Evolutionary conservation across 2,113 vertebrate species (phyloP).

Genomic region (Lonchura striata): DNA sequence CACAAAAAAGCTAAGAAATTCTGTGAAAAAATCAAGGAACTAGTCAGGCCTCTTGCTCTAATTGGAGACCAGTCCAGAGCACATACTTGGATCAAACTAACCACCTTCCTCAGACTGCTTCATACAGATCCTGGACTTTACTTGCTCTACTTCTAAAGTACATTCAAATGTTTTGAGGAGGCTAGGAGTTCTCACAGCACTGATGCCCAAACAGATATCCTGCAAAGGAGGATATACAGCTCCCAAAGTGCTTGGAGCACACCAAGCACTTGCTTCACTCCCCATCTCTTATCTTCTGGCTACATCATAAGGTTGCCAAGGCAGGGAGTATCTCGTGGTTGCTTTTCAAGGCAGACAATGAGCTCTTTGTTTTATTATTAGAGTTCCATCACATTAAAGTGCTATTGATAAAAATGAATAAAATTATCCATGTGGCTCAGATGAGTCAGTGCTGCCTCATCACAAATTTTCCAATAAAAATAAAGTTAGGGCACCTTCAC

Average conservation of each 20-base stretch:
- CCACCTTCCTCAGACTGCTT: not conserved
- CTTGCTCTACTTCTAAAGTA: not conserved
- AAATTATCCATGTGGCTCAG: constrained; percentile 19
- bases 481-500: constrained; percentile 1
- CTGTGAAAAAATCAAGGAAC: not conserved
- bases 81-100: not conserved
- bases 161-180: not conserved
- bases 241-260: not conserved
- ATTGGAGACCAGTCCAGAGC: not conserved
- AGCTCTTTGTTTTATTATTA: constrained; percentile 4
- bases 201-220: not conserved
- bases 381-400: not conserved
- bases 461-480: constrained; percentile 48
- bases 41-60: not conserved
- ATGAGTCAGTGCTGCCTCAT: constrained; percentile 42
- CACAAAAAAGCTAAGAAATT: not conserved
- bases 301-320: not conserved
- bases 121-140: not conserved
- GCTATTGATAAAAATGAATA: constrained; percentile 20
- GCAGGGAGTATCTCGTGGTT: not conserved
- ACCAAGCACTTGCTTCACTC: fast-evolving
- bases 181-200: not conserved
- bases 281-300: not conserved
- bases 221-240: not conserved
- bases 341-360: not conserved